A percentile compares a stretch with the other conserved stretches of the same genome.
Conservation (phyloP, 2,113 vertebrate species). For the Ictidomys tridecemlineatus region DNA sequence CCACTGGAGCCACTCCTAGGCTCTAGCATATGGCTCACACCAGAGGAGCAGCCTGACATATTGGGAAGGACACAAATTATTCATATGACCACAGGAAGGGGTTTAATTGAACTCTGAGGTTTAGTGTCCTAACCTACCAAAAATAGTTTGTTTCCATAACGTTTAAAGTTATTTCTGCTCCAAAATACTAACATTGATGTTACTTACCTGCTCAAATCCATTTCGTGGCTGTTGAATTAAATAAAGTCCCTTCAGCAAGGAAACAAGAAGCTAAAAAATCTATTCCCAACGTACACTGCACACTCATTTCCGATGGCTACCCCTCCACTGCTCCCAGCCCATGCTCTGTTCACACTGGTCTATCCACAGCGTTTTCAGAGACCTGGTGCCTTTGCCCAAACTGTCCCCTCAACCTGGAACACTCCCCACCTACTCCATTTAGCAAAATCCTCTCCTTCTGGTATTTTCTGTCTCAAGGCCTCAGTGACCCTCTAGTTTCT, state of each 20-base stretch:
- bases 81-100: not conserved
- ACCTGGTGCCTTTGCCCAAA: not conserved
- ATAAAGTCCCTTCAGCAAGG: not conserved
- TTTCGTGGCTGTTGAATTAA: not conserved
- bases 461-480: not conserved
- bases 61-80: not conserved
- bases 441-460: slow-evolving; percentile 12
- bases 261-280: slow-evolving; percentile 29
- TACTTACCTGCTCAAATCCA: slow-evolving; percentile 39
- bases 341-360: not conserved
- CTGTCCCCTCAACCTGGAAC: not conserved
- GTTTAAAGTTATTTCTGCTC: slow-evolving; percentile 8
- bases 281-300: rapidly evolving
- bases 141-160: not conserved
- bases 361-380: not conserved
- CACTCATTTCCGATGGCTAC: not conserved
- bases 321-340: not conserved
- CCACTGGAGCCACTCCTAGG: not conserved
- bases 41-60: not conserved
- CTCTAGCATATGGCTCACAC: not conserved
- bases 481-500: slow-evolving; percentile 29
- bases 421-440: not conserved
- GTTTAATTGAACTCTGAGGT: not conserved
- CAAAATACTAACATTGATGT: not conserved
- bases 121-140: not conserved